A percentile compares a stretch with the other conserved stretches of the same genome.
Evolutionary conservation across 2,113 vertebrate species (phyloP).

Genomic region (Eonycteris spelaea): DNA sequence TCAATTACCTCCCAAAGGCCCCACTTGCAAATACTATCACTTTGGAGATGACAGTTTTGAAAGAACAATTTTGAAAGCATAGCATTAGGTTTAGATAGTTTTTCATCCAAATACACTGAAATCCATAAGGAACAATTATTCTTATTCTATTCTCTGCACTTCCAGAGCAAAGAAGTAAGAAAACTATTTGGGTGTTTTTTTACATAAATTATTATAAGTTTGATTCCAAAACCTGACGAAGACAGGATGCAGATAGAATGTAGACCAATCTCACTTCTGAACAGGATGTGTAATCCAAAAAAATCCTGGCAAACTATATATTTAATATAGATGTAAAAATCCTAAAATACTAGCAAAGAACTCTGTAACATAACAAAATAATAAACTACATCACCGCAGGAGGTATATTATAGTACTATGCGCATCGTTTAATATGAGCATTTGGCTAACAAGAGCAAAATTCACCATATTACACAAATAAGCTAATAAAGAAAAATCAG

Average conservation of each 20-base stretch:
- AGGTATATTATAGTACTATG: background rate
- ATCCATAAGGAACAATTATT: background rate
- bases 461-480: background rate
- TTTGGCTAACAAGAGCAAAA: background rate
- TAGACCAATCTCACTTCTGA: background rate
- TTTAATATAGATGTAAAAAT: background rate
- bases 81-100: background rate
- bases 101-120: conserved; percentile 15
- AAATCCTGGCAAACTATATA: background rate
- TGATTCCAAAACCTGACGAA: conserved; percentile 6
- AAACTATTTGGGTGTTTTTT: background rate
- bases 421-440: background rate
- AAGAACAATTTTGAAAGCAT: conserved; percentile 11
- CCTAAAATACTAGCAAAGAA: background rate
- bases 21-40: background rate
- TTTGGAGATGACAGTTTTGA: background rate
- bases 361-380: background rate
- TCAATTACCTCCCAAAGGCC: background rate
- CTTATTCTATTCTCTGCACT: background rate
- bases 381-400: background rate
- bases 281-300: background rate
- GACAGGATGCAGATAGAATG: background rate
- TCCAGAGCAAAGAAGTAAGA: background rate
- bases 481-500: background rate
- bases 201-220: background rate